Percentiles rank a stretch among this genome's conserved stretches.
Evolutionary conservation across 2,113 vertebrate species (phyloP).

Genomic region (Hyperopisus bebe): DNA sequence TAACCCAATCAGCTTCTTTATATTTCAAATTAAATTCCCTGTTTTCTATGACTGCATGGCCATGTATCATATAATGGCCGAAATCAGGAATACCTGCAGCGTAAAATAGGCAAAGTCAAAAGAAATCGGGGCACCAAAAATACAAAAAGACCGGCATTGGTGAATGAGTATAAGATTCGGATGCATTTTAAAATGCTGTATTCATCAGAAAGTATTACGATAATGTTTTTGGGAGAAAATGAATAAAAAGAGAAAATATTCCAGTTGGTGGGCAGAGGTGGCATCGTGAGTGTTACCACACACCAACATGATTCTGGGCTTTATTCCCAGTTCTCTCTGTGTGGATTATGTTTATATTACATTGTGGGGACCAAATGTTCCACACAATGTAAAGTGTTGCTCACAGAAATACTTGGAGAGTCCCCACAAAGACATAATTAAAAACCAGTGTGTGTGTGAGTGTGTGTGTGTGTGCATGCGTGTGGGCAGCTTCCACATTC

Average conservation of each 20-base stretch:
- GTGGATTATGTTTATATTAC: background rate
- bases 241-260: background rate
- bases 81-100: background rate
- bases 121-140: background rate
- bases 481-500: background rate
- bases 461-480: background rate
- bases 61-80: background rate
- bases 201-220: background rate
- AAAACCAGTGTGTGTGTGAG: background rate
- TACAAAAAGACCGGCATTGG: background rate
- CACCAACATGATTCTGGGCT: background rate
- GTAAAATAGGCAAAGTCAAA: background rate
- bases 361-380: no score
- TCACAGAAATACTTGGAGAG: no score
- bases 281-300: background rate
- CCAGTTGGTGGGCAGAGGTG: background rate
- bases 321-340: background rate
- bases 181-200: background rate
- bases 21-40: background rate
- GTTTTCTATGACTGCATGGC: background rate
- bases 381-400: no score
- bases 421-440: no score
- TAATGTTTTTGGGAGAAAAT: background rate
- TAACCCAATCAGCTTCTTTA: background rate
- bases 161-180: background rate